phyloP scores from a whole-genome alignment of 2,888 invertebrate species.

The Lithophane socia region DNA sequence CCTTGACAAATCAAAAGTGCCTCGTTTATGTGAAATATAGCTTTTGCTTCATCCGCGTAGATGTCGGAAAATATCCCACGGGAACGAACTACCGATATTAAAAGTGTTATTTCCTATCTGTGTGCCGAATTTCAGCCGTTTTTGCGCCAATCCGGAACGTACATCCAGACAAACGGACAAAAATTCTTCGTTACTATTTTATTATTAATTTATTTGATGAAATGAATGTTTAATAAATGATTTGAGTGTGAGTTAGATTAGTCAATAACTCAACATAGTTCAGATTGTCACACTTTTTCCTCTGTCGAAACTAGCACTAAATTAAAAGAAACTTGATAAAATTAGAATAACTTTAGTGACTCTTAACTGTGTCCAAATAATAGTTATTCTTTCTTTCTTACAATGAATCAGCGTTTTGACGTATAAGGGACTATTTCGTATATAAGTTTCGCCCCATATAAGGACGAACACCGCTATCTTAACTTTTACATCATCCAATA shows the following conservation, averaged over 20 bases:
- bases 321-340: neutral
- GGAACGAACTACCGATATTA: neutral
- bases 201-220: no score
- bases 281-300: no score
- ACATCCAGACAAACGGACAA: neutral
- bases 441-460: conserved; percentile 42
- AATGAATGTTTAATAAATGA: no score
- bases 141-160: neutral
- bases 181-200: neutral
- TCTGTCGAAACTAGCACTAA: neutral
- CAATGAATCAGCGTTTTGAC: conserved; percentile 21
- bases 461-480: conserved; percentile 18
- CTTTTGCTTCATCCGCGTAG: no score
- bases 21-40: no score
- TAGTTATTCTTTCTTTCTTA: no score
- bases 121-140: neutral
- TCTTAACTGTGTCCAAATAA: no score
- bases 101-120: no score
- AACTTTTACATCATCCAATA: conserved; percentile 26
- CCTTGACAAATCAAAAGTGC: no score
- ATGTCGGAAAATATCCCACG: neutral
- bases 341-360: neutral
- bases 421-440: conserved; percentile 5
- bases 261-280: no score
- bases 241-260: no score